A percentile compares a stretch with the other conserved stretches of the same genome.
phyloP scores from a whole-genome alignment of 2,797 vertebrate species.

The Gambusia yucatana region DNA sequence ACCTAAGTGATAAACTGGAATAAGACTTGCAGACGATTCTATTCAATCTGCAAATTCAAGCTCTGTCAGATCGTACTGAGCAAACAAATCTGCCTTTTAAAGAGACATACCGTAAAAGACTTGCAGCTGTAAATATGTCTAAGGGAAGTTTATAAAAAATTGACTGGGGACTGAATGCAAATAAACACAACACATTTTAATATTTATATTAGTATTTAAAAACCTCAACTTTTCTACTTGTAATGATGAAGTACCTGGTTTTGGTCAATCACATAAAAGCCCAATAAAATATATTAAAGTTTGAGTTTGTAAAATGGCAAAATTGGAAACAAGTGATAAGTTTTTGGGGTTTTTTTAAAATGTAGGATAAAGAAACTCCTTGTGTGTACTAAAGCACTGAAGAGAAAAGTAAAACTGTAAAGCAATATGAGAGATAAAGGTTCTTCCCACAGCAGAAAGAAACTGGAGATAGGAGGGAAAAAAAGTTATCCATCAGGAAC shows the following conservation, averaged over 20 bases:
- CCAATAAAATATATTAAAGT: not conserved
- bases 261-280: not conserved
- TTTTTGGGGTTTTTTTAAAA: not conserved
- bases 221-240: not conserved
- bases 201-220: not conserved
- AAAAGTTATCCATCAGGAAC: constrained; percentile 45
- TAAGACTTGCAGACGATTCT: not conserved
- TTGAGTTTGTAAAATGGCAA: not conserved
- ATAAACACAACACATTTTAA: not conserved
- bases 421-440: constrained; percentile 35
- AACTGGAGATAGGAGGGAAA: constrained; percentile 44
- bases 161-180: not conserved
- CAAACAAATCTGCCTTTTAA: not conserved
- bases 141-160: not conserved
- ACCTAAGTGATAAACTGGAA: not conserved
- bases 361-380: not conserved
- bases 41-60: not conserved
- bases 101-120: not conserved
- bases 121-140: not conserved
- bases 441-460: constrained; percentile 42
- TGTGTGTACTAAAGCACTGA: constrained; percentile 13
- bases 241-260: not conserved
- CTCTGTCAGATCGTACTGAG: not conserved
- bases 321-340: not conserved
- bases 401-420: constrained; percentile 34